Percentiles rank a stretch among this genome's conserved stretches.
Evolutionary conservation across 2,113 vertebrate species (phyloP).

Genomic region (Protobothrops mucrosquamatus): DNA sequence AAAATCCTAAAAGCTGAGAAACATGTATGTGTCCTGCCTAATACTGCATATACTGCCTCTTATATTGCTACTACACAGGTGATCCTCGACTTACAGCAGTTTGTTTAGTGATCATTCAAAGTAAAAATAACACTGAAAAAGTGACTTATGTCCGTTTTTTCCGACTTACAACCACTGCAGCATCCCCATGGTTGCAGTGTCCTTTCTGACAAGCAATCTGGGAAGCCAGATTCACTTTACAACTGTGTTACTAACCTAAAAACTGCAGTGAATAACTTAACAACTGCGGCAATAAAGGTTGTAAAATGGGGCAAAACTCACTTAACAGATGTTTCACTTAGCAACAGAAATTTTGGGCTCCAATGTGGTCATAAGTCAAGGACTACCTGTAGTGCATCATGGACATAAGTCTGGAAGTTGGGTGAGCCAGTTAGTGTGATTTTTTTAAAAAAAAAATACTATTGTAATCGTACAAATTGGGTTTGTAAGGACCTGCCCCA

Average conservation of each 20-base stretch:
- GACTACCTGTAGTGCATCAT: not conserved
- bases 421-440: not conserved
- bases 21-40: not conserved
- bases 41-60: not conserved
- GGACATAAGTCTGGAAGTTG: not conserved
- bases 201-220: not conserved
- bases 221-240: not conserved
- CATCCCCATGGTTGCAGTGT: not conserved
- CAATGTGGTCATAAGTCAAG: accelerated
- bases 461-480: not conserved
- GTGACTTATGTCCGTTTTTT: not conserved
- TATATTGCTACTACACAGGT: not conserved
- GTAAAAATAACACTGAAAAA: not conserved
- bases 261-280: not conserved
- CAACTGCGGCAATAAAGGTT: not conserved
- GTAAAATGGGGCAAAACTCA: not conserved
- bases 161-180: not conserved
- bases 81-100: not conserved
- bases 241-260: not conserved
- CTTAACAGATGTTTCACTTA: not conserved
- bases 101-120: not conserved
- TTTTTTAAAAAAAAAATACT: not conserved
- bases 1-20: not conserved
- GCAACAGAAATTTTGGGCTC: not conserved
- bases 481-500: no score